phyloP scores from a whole-genome alignment of 2,797 vertebrate species.

The Sparidentex hasta region DNA sequence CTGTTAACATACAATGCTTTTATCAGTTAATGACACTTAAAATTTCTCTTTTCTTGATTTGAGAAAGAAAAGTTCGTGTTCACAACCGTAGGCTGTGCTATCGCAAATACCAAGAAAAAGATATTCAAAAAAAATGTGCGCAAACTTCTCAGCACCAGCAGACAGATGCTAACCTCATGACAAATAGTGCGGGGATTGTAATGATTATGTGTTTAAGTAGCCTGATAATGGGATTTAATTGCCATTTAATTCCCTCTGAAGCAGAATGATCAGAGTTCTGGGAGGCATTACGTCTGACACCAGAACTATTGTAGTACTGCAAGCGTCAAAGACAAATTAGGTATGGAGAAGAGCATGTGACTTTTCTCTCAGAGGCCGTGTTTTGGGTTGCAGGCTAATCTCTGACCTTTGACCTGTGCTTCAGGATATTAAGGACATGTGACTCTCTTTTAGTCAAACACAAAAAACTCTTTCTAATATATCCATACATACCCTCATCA shows the following conservation, averaged over 20 bases:
- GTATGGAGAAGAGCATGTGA: constrained; percentile 11
- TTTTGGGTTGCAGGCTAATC: constrained; percentile 9
- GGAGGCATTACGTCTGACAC: background rate
- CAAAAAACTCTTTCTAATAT: background rate
- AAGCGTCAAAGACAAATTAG: background rate
- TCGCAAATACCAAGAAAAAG: background rate
- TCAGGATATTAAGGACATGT: constrained; percentile 27
- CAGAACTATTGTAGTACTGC: background rate
- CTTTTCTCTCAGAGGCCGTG: constrained; percentile 14
- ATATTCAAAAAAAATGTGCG: background rate
- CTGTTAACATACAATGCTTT: background rate
- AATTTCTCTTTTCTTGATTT: background rate
- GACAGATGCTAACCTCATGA: background rate
- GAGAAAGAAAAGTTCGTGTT: background rate
- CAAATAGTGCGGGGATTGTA: background rate
- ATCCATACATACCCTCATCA: constrained; percentile 89
- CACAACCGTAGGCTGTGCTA: background rate
- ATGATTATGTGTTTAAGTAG: background rate
- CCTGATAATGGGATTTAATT: background rate
- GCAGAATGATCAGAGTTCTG: background rate
- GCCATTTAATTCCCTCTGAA: background rate
- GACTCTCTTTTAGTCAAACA: constrained; percentile 1
- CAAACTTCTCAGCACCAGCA: background rate
- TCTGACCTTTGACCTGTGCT: constrained; percentile 12
- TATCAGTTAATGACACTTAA: background rate